These are phyloP conservation scores for Eulacestoma nigropectus DNA, from an alignment of 2,113 vertebrate genomes.

Conservation along the genomic window DNA sequence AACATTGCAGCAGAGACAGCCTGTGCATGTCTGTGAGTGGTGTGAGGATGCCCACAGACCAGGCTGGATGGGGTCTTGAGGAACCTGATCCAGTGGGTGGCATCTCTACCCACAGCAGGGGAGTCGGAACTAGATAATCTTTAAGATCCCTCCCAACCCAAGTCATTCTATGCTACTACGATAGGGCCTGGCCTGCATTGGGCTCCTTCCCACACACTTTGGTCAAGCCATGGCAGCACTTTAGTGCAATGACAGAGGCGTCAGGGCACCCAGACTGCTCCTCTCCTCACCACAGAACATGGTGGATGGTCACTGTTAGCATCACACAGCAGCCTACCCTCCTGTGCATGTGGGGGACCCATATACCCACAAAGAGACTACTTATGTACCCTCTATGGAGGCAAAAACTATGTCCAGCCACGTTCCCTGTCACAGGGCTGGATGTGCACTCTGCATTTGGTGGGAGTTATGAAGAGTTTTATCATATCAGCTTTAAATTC, in stretches of 20 bases:
- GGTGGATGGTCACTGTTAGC: not conserved
- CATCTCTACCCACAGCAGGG: not conserved
- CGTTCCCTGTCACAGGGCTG: not conserved
- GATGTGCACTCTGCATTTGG: not conserved
- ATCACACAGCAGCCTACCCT: accelerated
- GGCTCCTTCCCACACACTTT: not conserved
- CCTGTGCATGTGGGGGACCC: accelerated
- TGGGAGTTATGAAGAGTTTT: not conserved
- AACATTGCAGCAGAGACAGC: not conserved
- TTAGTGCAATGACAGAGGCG: not conserved
- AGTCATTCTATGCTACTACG: not conserved
- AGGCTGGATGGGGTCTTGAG: not conserved
- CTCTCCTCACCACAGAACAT: not conserved
- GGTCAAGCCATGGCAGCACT: not conserved
- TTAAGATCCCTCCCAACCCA: not conserved
- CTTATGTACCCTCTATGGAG: no score
- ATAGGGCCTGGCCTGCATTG: not conserved
- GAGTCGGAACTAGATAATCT: not conserved
- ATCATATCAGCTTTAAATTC: not conserved
- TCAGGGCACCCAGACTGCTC: not conserved
- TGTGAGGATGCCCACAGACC: not conserved
- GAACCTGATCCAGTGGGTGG: not conserved
- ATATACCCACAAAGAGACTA: no score
- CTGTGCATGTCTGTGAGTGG: not conserved
- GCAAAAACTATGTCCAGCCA: not conserved